phyloP scores from a whole-genome alignment of 2,113 vertebrate genomes.

The Gadus chalcogrammus region DNA sequence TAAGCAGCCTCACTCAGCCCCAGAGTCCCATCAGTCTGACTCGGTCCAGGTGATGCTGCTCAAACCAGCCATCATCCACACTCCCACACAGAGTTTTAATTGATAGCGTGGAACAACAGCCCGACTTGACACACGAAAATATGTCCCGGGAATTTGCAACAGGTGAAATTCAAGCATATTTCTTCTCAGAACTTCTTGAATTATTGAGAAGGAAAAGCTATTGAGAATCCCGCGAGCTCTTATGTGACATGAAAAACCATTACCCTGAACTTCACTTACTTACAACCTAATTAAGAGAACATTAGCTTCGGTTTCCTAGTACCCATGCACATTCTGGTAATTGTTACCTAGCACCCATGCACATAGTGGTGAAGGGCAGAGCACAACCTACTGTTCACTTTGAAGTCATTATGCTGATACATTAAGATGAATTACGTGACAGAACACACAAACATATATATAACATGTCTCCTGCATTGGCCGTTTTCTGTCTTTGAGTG shows the following conservation, averaged over 20 bases:
- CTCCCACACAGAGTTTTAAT: no score
- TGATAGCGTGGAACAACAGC: no score
- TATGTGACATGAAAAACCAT: slow-evolving; percentile 41
- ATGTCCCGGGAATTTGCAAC: no score
- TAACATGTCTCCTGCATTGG: slow-evolving; percentile 36
- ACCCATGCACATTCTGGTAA: not conserved
- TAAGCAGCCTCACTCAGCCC: no score
- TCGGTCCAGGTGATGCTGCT: no score
- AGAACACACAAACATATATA: slow-evolving; percentile 22
- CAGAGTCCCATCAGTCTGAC: no score
- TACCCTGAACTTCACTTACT: slow-evolving; percentile 53
- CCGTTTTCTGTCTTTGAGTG: slow-evolving; percentile 15
- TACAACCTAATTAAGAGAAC: slow-evolving; percentile 51
- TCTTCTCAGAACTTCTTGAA: slow-evolving; percentile 35
- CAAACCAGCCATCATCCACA: no score
- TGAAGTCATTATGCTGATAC: slow-evolving; percentile 29
- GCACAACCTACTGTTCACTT: not conserved
- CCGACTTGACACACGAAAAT: no score
- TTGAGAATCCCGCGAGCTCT: slow-evolving; percentile 29
- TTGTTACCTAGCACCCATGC: slow-evolving; percentile 21
- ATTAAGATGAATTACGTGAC: slow-evolving; percentile 21
- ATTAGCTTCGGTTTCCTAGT: slow-evolving; percentile 34
- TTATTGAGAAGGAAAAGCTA: slow-evolving; percentile 56
- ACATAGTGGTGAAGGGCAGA: not conserved
- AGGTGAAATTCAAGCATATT: not conserved